These are phyloP conservation scores for Baronia brevicornis DNA, from an alignment of 2,888 invertebrate species.

Conservation along the genomic window DNA sequence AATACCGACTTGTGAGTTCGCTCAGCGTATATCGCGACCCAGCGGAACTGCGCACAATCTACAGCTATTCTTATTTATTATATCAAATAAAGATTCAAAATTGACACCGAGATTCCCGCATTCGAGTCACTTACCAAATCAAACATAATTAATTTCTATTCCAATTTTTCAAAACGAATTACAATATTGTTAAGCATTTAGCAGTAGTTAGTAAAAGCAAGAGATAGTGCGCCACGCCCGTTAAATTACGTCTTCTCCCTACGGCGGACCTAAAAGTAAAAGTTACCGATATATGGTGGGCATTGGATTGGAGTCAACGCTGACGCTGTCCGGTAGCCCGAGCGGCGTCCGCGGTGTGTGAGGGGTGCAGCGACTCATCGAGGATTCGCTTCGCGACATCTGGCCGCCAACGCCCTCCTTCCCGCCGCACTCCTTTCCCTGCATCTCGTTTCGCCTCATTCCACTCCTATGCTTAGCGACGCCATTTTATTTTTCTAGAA, in stretches of 20 bases:
- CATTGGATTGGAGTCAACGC: conserved; percentile 90
- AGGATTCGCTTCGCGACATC: conserved; percentile 85
- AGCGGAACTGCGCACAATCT: conserved; percentile 5
- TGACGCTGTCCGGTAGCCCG: conserved; percentile 81
- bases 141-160: too few species aligned
- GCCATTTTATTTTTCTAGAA: conserved; percentile 64
- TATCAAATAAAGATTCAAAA: too few species aligned
- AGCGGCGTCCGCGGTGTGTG: conserved; percentile 67
- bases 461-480: conserved; percentile 63
- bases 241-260: conserved; percentile 51
- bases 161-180: too few species aligned
- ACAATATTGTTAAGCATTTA: too few species aligned
- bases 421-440: conserved; percentile 49
- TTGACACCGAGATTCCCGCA: too few species aligned
- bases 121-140: too few species aligned
- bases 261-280: conserved; percentile 33
- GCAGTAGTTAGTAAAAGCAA: too few species aligned
- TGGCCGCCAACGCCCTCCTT: conserved; percentile 56
- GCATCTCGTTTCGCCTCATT: conserved; percentile 63
- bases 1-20: too few species aligned
- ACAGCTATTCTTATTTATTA: too few species aligned
- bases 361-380: conserved; percentile 75
- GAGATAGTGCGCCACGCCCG: too few species aligned
- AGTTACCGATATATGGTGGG: conserved; percentile 92
- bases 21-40: conserved; percentile 1